Percentiles rank a stretch among this genome's conserved stretches.
Conservation (phyloP, 1,140 invertebrate genomes). For the Neuroterus valhalla region DNA sequence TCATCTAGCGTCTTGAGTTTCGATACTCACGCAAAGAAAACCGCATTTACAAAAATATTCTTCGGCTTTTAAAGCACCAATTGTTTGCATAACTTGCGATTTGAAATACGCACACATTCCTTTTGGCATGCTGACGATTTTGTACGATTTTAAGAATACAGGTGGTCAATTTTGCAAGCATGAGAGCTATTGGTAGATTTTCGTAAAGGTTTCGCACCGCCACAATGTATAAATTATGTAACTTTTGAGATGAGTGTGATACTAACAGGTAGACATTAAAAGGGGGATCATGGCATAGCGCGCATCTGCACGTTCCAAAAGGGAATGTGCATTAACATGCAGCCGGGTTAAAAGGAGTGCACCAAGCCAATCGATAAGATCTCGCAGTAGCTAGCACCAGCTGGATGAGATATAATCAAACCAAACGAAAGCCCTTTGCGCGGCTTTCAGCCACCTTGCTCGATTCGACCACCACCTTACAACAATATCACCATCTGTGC, state of each 20-base stretch:
- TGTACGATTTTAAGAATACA: no score
- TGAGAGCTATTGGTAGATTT: no score
- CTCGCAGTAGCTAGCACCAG: constrained; percentile 46
- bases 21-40: no score
- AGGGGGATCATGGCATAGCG: constrained; percentile 33
- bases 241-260: constrained; percentile 15
- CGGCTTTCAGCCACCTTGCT: constrained; percentile 52
- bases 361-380: constrained; percentile 46
- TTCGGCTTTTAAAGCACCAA: no score
- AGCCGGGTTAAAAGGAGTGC: constrained; percentile 48
- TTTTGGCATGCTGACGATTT: no score
- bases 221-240: no score
- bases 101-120: no score
- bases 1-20: no score
- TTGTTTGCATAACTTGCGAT: no score
- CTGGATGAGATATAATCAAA: constrained; percentile 58
- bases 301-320: constrained; percentile 48
- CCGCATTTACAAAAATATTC: no score
- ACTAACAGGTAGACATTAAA: constrained; percentile 53
- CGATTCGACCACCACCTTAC: constrained; percentile 42
- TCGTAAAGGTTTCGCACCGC: no score
- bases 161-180: no score
- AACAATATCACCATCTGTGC: constrained; percentile 55
- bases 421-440: constrained; percentile 47
- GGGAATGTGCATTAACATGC: constrained; percentile 42